Conservation (phyloP, 2,888 invertebrate genomes). For the Aleiodes testaceus region DNA sequence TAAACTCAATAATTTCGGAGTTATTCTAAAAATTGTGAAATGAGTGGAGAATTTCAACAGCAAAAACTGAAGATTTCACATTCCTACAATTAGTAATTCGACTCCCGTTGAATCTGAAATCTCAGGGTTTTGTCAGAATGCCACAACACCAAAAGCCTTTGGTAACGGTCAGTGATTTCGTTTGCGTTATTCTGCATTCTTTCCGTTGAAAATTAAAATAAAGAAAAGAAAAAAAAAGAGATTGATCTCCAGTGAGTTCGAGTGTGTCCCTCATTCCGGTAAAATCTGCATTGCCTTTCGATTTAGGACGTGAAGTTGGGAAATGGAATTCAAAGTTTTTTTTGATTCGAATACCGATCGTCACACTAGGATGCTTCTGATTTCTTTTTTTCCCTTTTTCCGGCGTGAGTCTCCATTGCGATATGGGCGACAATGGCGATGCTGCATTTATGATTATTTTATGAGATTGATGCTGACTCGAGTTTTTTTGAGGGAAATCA, state of each 20-base stretch:
- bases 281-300: constrained; percentile 26
- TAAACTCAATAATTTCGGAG: too few species aligned
- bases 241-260: constrained; percentile 23
- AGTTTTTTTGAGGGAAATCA: background rate
- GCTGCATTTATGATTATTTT: constrained; percentile 15
- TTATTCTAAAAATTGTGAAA: too few species aligned
- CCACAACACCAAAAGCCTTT: constrained; percentile 25
- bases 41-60: too few species aligned
- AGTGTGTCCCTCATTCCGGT: constrained; percentile 27
- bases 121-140: background rate
- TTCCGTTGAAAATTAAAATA: background rate
- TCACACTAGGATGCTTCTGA: constrained; percentile 41
- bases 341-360: constrained; percentile 33
- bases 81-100: constrained; percentile 17
- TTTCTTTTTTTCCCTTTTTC: constrained; percentile 36
- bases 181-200: constrained; percentile 29
- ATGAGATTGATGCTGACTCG: background rate
- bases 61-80: background rate
- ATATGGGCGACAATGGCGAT: constrained; percentile 20
- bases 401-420: constrained; percentile 28
- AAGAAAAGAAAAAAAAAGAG: constrained; percentile 20
- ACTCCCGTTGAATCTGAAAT: constrained; percentile 7
- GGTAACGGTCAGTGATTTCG: constrained; percentile 27
- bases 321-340: constrained; percentile 27
- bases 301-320: constrained; percentile 42